phyloP scores from a whole-genome alignment of 1,140 invertebrate genomes.

The Rhyacophila brunnea region DNA sequence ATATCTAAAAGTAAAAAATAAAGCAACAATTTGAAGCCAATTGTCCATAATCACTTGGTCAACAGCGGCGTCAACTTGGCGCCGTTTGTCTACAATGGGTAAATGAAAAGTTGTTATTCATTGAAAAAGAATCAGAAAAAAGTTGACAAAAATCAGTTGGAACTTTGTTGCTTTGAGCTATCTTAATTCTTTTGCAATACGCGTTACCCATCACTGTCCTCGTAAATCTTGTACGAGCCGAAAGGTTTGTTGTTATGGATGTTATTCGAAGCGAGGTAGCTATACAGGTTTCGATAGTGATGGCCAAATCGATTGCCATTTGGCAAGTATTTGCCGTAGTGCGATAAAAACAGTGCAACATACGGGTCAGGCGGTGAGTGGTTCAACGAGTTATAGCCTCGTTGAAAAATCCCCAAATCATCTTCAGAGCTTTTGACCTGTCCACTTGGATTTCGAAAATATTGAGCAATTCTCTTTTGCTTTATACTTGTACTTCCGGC shows the following conservation, averaged over 20 bases:
- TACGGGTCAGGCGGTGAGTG: slow-evolving; percentile 58
- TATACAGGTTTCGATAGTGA: slow-evolving; percentile 55
- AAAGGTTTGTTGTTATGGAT: slow-evolving; percentile 64
- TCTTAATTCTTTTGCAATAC: slow-evolving; percentile 6
- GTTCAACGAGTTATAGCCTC: slow-evolving; percentile 53
- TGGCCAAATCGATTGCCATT: slow-evolving; percentile 39
- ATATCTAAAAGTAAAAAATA: no score
- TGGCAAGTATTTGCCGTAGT: slow-evolving; percentile 60
- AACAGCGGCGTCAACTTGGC: no score
- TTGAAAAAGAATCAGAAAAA: no score
- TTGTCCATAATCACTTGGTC: no score
- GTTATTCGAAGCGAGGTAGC: slow-evolving; percentile 60
- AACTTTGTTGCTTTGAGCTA: no score
- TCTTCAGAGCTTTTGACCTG: slow-evolving; percentile 1
- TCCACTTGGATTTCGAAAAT: slow-evolving; percentile 3
- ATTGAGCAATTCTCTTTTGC: slow-evolving; percentile 17
- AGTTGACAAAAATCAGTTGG: no score
- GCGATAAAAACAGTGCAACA: slow-evolving; percentile 58
- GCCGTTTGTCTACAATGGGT: no score
- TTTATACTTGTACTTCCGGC: slow-evolving; percentile 5
- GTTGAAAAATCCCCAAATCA: slow-evolving; percentile 2
- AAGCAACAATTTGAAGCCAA: no score
- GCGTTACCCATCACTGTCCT: slow-evolving; percentile 35
- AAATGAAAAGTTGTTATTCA: no score
- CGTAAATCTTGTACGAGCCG: slow-evolving; percentile 57